Conservation (phyloP, 1,140 invertebrate species). For the Phymorhynchus buccinoides region DNA sequence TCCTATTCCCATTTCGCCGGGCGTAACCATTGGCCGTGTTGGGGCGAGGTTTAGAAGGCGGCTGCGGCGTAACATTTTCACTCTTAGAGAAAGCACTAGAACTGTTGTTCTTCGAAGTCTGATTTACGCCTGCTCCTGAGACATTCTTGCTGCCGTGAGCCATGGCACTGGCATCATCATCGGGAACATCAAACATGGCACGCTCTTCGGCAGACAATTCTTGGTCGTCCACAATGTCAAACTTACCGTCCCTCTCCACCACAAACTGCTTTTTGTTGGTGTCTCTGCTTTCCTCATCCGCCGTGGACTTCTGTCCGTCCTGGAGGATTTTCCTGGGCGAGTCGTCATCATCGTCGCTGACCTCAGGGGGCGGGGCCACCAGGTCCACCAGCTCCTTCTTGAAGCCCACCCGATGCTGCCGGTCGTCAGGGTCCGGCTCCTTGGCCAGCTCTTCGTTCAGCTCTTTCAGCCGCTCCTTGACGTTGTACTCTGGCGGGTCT, state of each 20-base stretch:
- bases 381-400: slow-evolving; percentile 68
- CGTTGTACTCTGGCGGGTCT: slow-evolving; percentile 69
- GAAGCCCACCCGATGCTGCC: slow-evolving; percentile 63
- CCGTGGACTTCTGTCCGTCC: not conserved
- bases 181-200: slow-evolving; percentile 32
- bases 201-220: slow-evolving; percentile 59
- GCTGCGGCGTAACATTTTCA: slow-evolving; percentile 46
- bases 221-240: slow-evolving; percentile 64
- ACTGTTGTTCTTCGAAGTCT: not conserved
- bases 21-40: slow-evolving; percentile 31
- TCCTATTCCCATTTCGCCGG: not conserved
- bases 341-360: slow-evolving; percentile 49
- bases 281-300: not conserved
- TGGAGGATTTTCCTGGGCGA: slow-evolving; percentile 41
- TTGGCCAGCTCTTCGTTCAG: slow-evolving; percentile 69
- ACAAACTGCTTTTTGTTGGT: slow-evolving; percentile 45
- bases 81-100: not conserved
- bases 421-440: slow-evolving; percentile 60
- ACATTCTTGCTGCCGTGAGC: not conserved
- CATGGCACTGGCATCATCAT: slow-evolving; percentile 7
- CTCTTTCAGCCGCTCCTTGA: slow-evolving; percentile 64
- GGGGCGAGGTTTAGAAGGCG: slow-evolving; percentile 60
- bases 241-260: slow-evolving; percentile 69
- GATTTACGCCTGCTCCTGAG: not conserved
- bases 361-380: slow-evolving; percentile 63